Conservation (phyloP, 1,140 invertebrate genomes). For the Nomia melanderi region DNA sequence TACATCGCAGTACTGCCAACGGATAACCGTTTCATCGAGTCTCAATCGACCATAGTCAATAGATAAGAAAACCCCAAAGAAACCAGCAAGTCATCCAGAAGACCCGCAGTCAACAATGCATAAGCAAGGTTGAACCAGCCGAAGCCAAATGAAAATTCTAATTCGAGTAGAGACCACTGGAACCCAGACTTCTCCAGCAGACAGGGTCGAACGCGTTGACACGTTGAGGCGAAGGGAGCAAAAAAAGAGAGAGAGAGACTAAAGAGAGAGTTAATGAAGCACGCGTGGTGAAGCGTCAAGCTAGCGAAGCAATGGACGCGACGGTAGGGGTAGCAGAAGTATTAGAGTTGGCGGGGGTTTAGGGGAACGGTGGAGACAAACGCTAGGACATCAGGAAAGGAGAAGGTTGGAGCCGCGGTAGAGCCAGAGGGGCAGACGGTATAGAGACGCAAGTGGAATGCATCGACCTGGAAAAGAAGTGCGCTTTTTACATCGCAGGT, state of each 20-base stretch:
- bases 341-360: background rate
- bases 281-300: no score
- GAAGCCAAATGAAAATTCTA: constrained; percentile 8
- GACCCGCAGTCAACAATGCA: no score
- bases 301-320: no score
- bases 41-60: no score
- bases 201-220: constrained; percentile 33
- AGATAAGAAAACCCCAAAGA: no score
- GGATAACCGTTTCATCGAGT: no score
- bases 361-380: background rate
- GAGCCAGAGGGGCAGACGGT: background rate
- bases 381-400: background rate
- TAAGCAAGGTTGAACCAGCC: background rate
- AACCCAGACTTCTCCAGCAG: background rate
- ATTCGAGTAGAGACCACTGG: background rate
- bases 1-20: no score
- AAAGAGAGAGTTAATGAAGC: background rate
- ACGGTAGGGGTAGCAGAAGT: no score
- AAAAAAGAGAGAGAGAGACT: background rate
- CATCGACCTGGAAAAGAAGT: constrained; percentile 39
- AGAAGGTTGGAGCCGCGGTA: background rate
- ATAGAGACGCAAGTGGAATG: constrained; percentile 38
- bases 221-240: background rate
- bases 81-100: no score
- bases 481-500: constrained; percentile 51